Conservation (phyloP, 2,888 invertebrate species). For the Pedicia rivosa region DNA sequence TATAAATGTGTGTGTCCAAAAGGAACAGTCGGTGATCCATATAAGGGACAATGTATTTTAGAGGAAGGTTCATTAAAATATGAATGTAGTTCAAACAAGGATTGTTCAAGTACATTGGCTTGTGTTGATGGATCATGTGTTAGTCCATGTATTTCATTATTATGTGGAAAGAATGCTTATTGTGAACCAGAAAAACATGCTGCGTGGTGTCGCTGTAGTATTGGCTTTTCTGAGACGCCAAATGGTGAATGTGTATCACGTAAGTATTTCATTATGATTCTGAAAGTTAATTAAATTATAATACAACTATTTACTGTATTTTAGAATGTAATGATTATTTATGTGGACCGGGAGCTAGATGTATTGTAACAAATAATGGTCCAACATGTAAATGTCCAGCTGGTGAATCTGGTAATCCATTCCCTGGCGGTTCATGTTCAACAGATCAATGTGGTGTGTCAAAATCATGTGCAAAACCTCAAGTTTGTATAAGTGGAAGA, state of each 20-base stretch:
- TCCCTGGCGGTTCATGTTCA: slow-evolving; percentile 73
- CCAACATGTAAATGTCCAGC: slow-evolving; percentile 80
- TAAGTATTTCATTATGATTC: slow-evolving; percentile 28
- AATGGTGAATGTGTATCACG: slow-evolving; percentile 73
- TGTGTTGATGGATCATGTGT: slow-evolving; percentile 65
- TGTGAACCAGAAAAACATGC: slow-evolving; percentile 81
- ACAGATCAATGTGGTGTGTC: slow-evolving; percentile 67
- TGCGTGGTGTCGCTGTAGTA: slow-evolving; percentile 75
- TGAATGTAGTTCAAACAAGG: slow-evolving; percentile 52
- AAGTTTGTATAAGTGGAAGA: slow-evolving; percentile 71
- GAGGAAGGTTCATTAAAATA: slow-evolving; percentile 39
- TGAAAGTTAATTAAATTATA: slow-evolving; percentile 1
- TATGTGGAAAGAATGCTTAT: slow-evolving; percentile 70
- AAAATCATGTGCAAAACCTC: slow-evolving; percentile 59
- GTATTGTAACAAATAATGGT: slow-evolving; percentile 67
- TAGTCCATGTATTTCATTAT: slow-evolving; percentile 61
- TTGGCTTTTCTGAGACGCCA: slow-evolving; percentile 62
- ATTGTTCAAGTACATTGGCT: slow-evolving; percentile 66
- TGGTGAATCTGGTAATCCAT: slow-evolving; percentile 78
- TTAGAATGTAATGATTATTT: slow-evolving; percentile 35
- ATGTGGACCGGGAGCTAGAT: slow-evolving; percentile 70
- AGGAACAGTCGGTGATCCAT: slow-evolving; percentile 71
- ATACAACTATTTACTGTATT: slow-evolving; percentile 3
- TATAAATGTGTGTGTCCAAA: slow-evolving; percentile 74
- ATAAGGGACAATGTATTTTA: slow-evolving; percentile 61